phyloP scores from a whole-genome alignment of 1,140 invertebrate species.

The Arctopsyche grandis region DNA sequence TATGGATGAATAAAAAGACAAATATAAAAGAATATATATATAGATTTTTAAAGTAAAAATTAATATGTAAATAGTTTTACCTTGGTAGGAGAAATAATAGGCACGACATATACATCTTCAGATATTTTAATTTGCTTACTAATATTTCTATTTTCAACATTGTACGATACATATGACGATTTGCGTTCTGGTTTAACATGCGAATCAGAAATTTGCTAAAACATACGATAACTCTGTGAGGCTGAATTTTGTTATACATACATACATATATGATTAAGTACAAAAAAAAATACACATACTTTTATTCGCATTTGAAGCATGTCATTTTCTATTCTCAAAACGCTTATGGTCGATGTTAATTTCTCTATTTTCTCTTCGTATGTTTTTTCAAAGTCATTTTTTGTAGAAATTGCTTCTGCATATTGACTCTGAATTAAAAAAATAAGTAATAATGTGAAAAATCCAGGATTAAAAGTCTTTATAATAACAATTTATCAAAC shows the following conservation, averaged over 20 bases:
- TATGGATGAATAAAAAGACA: neutral
- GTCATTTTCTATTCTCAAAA: neutral
- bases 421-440: conserved; percentile 8
- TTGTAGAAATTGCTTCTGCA: neutral
- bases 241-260: neutral
- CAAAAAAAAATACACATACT: neutral
- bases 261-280: neutral
- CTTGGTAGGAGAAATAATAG: neutral
- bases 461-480: neutral
- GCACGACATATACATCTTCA: conserved; percentile 20
- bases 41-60: neutral
- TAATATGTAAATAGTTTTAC: neutral
- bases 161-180: neutral
- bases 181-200: neutral
- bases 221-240: neutral
- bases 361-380: neutral
- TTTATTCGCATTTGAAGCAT: neutral
- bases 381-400: neutral
- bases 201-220: neutral
- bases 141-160: conserved; percentile 16
- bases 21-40: neutral
- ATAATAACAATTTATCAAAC: neutral
- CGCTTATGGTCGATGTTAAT: neutral
- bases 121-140: conserved; percentile 1
- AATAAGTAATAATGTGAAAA: no score